These are phyloP conservation scores for Spodoptera littoralis DNA, from an alignment of 2,888 invertebrate species.

Conservation along the genomic window DNA sequence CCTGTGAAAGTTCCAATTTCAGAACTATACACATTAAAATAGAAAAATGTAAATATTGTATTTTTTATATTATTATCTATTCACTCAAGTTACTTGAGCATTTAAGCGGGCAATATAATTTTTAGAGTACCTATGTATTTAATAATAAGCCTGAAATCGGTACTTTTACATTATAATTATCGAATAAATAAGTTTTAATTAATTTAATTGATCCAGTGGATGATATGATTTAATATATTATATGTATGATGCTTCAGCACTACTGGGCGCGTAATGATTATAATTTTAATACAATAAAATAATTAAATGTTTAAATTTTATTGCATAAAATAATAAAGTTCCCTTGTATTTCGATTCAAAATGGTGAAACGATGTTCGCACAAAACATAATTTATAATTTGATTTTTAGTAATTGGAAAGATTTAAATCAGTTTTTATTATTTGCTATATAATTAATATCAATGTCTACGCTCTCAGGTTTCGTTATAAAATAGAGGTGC, in stretches of 20 bases:
- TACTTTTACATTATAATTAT: conserved; percentile 63
- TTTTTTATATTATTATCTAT: conserved; percentile 68
- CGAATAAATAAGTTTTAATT: conserved; percentile 56
- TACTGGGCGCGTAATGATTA: conserved; percentile 43
- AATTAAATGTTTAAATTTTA: background rate
- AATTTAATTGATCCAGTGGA: conserved; percentile 65
- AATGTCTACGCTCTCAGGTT: conserved; percentile 23
- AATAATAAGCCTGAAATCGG: conserved; percentile 63
- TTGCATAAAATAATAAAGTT: background rate
- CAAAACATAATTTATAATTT: too few species aligned
- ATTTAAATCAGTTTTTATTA: background rate
- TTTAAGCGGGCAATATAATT: conserved; percentile 64
- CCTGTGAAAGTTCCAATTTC: conserved; percentile 59
- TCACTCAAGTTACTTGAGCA: conserved; percentile 74
- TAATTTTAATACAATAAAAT: conserved; percentile 34
- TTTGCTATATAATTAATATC: conserved; percentile 29
- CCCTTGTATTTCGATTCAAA: too few species aligned
- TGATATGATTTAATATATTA: conserved; percentile 74
- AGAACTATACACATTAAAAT: conserved; percentile 53
- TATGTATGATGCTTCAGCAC: conserved; percentile 57
- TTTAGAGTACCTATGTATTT: conserved; percentile 58
- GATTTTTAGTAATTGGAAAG: too few species aligned
- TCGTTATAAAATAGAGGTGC: conserved; percentile 65
- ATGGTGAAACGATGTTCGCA: too few species aligned
- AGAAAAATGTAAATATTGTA: conserved; percentile 78